Base-by-base conservation (phyloP, 1,140 invertebrate species). In the Thrips palmi region DNA sequence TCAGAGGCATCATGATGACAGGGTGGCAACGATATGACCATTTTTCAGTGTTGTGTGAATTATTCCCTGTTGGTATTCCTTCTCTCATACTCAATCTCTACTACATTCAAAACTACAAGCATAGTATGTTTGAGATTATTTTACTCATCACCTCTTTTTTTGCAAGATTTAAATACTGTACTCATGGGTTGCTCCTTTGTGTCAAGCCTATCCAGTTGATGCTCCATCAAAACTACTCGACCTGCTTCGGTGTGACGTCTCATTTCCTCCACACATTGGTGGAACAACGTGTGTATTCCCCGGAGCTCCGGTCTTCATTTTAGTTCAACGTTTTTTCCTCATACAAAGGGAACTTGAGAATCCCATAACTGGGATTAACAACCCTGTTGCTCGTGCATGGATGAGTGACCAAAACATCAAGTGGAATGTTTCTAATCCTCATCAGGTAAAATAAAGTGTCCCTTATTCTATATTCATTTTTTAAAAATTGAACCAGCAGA, bases 31-130 rank as follows among this genome's bases (percentile, higher is more conserved):
- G 48, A 24, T 80, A 75, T 52, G 74, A 77, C 47, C 74, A 77
- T 51, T 74, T 74, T 57, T 63, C 69, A 12, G 58, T 71, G 5
- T 50, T 77, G 3, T 73, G 70, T 57, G 74, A 77, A 49, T 51
- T 77, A 6, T 49, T 77, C 6, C 75, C 75, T 10, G 62, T 65
- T 17, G 67, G 61, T 8, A 47, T 78, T n/a, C 74, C 75, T 4
- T 58, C 56, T 7, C 40, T 58, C 3, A 47, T 70, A 19, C 61
- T 58, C 8, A 64, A 56, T 52, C 48, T 64, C 21, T 30, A 45
- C 19, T 58, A 39, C 37, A 40, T 56, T 12, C 45, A 50, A 17
- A 20, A n/a, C 11, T 27, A 40, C 4, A 10, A 36, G 19, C 10
- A 34, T 1, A 33, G 17, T 25, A 32, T 39, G 2, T n/a, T n/a